A percentile compares a stretch with the other conserved stretches of the same genome.
phyloP scores from a whole-genome alignment of 2,113 vertebrate species.

The Eublepharis macularius region DNA sequence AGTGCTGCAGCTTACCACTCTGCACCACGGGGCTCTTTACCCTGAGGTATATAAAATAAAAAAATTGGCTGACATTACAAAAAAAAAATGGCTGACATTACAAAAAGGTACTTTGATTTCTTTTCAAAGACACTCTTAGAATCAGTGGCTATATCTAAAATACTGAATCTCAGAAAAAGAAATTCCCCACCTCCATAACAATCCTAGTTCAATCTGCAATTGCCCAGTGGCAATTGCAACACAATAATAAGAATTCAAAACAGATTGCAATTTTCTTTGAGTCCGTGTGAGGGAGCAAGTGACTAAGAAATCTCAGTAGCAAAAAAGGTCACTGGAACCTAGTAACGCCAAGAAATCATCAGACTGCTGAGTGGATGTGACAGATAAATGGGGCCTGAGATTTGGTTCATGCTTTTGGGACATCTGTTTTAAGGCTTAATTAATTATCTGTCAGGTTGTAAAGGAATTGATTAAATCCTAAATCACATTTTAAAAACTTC shows the following conservation, averaged over 20 bases:
- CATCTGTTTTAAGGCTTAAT: conserved; percentile 33
- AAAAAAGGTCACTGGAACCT: neutral
- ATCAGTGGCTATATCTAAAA: too few species aligned
- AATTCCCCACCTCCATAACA: too few species aligned
- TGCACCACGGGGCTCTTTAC: too few species aligned
- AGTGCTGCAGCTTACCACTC: too few species aligned
- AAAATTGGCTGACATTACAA: too few species aligned
- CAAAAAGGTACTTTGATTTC: too few species aligned
- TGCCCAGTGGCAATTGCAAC: neutral
- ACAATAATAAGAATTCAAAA: neutral
- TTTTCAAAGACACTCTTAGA: too few species aligned
- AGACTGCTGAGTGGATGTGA: conserved; percentile 4
- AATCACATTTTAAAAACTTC: conserved; percentile 31
- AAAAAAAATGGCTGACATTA: too few species aligned
- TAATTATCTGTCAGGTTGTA: conserved; percentile 25
- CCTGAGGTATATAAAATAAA: too few species aligned
- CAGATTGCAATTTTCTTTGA: neutral
- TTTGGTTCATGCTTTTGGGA: conserved; percentile 23
- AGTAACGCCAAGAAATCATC: conserved; percentile 14
- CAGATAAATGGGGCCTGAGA: conserved; percentile 15
- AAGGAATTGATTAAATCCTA: conserved; percentile 21
- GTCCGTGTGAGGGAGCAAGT: neutral
- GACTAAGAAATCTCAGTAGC: neutral
- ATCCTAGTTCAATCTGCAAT: neutral
- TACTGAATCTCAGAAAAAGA: too few species aligned